Evolutionary conservation across 2,113 vertebrate species (phyloP).

Genomic region (Gambusia holbrooki): DNA sequence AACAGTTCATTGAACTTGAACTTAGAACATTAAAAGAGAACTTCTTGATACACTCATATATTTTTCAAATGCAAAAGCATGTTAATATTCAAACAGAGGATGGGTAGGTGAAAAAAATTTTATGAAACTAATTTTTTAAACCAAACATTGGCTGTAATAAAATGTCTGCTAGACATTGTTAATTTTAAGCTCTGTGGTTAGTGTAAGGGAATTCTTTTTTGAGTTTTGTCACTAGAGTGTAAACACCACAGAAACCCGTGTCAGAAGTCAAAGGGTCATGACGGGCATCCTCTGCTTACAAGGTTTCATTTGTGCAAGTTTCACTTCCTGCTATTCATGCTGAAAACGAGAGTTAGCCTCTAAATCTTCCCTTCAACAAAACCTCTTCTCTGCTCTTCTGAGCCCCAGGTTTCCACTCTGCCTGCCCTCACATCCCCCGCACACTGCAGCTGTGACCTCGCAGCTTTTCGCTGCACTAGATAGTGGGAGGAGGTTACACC

Average conservation of each 20-base stretch:
- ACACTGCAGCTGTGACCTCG: constrained; percentile 70
- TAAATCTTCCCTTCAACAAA: constrained; percentile 56
- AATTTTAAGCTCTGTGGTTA: not conserved
- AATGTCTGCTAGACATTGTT: not conserved
- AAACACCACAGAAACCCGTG: constrained; percentile 65
- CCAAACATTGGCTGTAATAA: not conserved
- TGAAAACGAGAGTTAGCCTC: constrained; percentile 64
- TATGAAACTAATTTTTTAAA: not conserved
- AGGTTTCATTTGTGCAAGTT: constrained; percentile 51
- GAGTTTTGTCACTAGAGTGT: constrained; percentile 61
- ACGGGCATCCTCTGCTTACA: constrained; percentile 48
- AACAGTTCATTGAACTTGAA: not conserved
- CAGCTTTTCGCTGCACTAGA: constrained; percentile 55
- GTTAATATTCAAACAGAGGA: not conserved
- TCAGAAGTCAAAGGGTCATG: constrained; percentile 63
- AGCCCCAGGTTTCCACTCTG: constrained; percentile 58
- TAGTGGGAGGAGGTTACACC: constrained; percentile 60
- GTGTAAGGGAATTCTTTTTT: not conserved
- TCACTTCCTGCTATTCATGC: constrained; percentile 66
- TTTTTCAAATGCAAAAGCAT: not conserved
- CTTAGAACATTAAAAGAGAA: not conserved
- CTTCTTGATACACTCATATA: not conserved
- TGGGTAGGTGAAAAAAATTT: not conserved
- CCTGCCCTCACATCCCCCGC: constrained; percentile 62
- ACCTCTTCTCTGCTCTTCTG: constrained; percentile 59